Evolutionary conservation across 2,113 vertebrate species (phyloP), one percentile per base, ranked within the genome.

Genomic region (Saccopteryx bilineata): DNA sequence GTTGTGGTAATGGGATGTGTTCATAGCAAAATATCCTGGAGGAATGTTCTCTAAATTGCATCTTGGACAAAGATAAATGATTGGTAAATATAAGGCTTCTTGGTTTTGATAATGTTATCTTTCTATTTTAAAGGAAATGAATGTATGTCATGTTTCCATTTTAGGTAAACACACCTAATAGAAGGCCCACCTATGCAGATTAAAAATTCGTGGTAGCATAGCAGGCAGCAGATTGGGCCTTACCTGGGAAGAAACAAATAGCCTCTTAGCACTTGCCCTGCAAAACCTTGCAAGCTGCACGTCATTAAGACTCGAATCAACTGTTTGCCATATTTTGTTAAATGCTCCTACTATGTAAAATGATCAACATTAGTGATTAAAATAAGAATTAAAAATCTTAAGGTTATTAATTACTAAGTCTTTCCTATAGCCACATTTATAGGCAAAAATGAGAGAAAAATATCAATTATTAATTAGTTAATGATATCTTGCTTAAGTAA

Each of bases 81-180:
- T 50, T 54, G 74, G 13, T 39, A 75, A 90, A 21, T 33, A 9
- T 75, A 80, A 89, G 75, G 8, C 11, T 87, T 83, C 39, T 93
- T 90, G 19, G 13, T 24, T 95, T 94, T 86, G 76, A 75, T 86
- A 69, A 50, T 50, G 4, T 31, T 63, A 33, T 5, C 2, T 90
- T 91, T 82, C 68, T 66, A 66, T 91, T 91, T 89, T 21, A 60
- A 81, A 93, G 24, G 92, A 97, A 84, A 46, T 48, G 60, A 96
- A 69, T 69, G 19, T 81, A 19, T 54, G 46, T 61, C 9, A 28
- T 28, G 33, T 61, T 92, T 8, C 5, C n/a, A 52, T 78, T 95
- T 96, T 46, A 79, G 81, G 26, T 75, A 95, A 54, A 5, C 52
- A 63, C 31, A 60, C 3, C 58, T 50, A 3, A 3, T 75, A 60